phyloP scores from a whole-genome alignment of 2,797 vertebrate genomes.

The Oreochromis grahami region DNA sequence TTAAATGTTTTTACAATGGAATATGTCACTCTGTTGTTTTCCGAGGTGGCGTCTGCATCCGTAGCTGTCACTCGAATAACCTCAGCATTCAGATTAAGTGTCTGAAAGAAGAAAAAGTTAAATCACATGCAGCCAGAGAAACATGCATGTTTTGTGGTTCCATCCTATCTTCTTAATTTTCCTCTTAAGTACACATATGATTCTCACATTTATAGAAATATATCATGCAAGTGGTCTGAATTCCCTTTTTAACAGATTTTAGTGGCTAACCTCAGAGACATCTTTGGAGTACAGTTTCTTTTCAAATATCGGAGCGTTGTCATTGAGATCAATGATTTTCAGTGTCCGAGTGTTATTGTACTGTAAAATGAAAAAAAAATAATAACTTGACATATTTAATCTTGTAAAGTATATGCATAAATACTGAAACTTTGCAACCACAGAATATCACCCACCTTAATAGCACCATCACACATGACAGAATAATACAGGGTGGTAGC shows the following conservation, averaged over 20 bases:
- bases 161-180: rapidly evolving
- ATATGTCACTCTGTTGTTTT: slow-evolving; percentile 60
- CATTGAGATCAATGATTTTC: slow-evolving; percentile 60
- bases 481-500: slow-evolving; percentile 40
- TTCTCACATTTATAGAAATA: not conserved
- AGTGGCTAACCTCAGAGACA: slow-evolving; percentile 70
- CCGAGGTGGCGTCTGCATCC: slow-evolving; percentile 57
- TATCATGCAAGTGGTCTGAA: not conserved
- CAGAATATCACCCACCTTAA: slow-evolving; percentile 30
- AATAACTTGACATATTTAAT: not conserved
- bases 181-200: not conserved
- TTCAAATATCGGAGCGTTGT: slow-evolving; percentile 69
- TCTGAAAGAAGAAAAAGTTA: slow-evolving; percentile 45
- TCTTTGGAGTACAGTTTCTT: not conserved
- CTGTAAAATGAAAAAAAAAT: slow-evolving; percentile 20
- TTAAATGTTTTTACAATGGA: slow-evolving; percentile 58
- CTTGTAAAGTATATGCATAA: not conserved
- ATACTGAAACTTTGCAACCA: not conserved
- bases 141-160: not conserved
- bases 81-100: not conserved
- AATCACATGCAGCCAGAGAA: not conserved
- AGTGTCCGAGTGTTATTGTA: slow-evolving; percentile 35
- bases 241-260: rapidly evolving
- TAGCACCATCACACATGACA: slow-evolving; percentile 5
- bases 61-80: slow-evolving; percentile 67